Evolutionary conservation across 2,113 vertebrate genomes (phyloP).

Genomic region (Petaurus breviceps): DNA sequence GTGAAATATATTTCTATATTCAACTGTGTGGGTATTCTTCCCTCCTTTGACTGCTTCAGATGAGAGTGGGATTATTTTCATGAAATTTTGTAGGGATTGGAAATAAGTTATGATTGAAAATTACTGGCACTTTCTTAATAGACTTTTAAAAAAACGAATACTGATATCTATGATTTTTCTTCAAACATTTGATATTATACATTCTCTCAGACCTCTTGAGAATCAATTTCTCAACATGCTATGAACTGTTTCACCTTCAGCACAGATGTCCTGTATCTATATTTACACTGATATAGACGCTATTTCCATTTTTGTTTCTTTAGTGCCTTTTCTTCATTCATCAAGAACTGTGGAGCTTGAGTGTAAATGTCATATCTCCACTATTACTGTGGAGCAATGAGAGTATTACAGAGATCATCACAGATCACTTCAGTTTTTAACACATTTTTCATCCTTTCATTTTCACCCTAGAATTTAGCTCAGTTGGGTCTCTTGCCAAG

Average conservation of each 20-base stretch:
- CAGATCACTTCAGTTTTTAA: not conserved
- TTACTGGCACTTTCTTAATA: not conserved
- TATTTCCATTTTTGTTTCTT: not conserved
- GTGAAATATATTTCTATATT: not conserved
- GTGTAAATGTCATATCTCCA: not conserved
- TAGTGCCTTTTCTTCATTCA: not conserved
- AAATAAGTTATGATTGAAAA: not conserved
- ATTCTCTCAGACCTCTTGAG: not conserved
- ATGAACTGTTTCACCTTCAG: not conserved
- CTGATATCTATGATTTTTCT: not conserved
- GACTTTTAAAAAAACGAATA: not conserved
- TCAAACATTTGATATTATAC: not conserved
- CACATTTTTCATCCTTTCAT: not conserved
- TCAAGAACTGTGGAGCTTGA: not conserved
- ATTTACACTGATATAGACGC: not conserved
- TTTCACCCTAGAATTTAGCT: not conserved
- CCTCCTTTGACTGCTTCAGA: too few species aligned
- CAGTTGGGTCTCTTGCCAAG: not conserved
- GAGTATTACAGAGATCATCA: not conserved
- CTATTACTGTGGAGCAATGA: not conserved
- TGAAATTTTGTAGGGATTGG: not conserved
- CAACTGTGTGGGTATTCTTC: not conserved
- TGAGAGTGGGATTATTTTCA: not conserved
- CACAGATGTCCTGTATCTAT: not conserved
- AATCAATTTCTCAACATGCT: not conserved